Base-by-base conservation (phyloP, 2,113 vertebrate genomes). In the Eurypyga helias region DNA sequence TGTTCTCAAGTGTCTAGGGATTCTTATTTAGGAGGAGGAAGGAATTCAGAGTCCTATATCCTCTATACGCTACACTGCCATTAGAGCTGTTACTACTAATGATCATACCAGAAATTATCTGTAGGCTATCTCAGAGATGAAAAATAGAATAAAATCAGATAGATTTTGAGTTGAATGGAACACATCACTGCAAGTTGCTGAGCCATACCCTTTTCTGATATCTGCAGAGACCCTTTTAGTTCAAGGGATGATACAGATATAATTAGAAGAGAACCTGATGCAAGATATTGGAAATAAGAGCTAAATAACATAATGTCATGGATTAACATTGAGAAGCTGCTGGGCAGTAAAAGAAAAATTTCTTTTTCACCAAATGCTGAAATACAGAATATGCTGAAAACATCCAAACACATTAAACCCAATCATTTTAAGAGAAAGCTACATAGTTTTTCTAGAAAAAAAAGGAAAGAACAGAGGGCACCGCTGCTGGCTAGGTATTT, bases 401-500 rank as follows among this genome's bases (percentile, higher is more conserved):
- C 41, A 78, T 72, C 45, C 33, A 70, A 45, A 75, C 72, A 71
- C 51, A 66, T 90, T 77, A 93, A 89, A 88, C 43, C 16, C 1
- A 80, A 80, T 49, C 7, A 67, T 81, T 87, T 82, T 51, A 77
- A 89, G 73, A 89, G 38, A 94, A 78, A 92, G 52, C 55, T 57
- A 38, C 8, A 6, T 15, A 9, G 5, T 34, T 77, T 69, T 91
- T 76, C 82, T 83, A 26, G 17, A 43, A 57, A 43, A 62, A 33
- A 70, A 62, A 45, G 43, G 16, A 77, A 46, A 15, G 38, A 90
- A 51, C 48, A 78, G 54, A 80, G 43, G 76, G 84, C 91, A 89
- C 55, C 24, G 85, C 89, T 83, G 55, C 81, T 19, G 31, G 89
- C 70, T 95, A 95, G 77, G 81, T 95, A 90, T 94, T 93, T 90